Evolutionary conservation across 1,140 invertebrate genomes (phyloP).

Genomic region (Hyles euphorbiae): DNA sequence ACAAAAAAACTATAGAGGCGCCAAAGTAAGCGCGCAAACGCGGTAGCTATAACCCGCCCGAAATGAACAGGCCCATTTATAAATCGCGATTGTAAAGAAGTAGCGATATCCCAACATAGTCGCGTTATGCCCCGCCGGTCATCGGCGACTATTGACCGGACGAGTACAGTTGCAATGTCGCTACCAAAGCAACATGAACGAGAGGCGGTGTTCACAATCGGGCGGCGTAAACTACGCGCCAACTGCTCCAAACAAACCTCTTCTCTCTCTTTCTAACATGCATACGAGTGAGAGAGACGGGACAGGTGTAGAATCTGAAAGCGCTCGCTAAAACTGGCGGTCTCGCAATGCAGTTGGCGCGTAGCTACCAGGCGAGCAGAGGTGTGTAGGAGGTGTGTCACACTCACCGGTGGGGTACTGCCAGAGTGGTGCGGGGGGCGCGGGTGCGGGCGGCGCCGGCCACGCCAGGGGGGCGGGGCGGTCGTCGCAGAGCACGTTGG

Average conservation of each 20-base stretch:
- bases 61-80: conserved; percentile 7
- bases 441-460: conserved; percentile 62
- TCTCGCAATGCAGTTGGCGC: conserved; percentile 70
- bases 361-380: conserved; percentile 67
- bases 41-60: conserved; percentile 12
- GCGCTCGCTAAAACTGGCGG: conserved; percentile 44
- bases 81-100: not conserved
- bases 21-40: conserved; percentile 29
- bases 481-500: conserved; percentile 73
- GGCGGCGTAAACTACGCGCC: conserved; percentile 23
- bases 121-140: conserved; percentile 22
- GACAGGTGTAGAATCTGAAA: not conserved
- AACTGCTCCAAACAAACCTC: conserved; percentile 3
- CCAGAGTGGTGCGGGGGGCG: conserved; percentile 80
- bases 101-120: conserved; percentile 6
- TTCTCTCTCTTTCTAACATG: conserved; percentile 12
- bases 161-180: conserved; percentile 58
- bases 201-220: conserved; percentile 39
- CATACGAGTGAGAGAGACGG: conserved; percentile 12
- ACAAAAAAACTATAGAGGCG: conserved; percentile 4
- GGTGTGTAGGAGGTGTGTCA: conserved; percentile 45
- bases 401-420: conserved; percentile 82
- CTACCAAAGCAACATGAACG: conserved; percentile 61
- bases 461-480: conserved; percentile 64
- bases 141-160: conserved; percentile 33